Evolutionary conservation across 1,140 invertebrate species (phyloP), one percentile per base, ranked within the genome.

Genomic region (Nylanderia fulva): DNA sequence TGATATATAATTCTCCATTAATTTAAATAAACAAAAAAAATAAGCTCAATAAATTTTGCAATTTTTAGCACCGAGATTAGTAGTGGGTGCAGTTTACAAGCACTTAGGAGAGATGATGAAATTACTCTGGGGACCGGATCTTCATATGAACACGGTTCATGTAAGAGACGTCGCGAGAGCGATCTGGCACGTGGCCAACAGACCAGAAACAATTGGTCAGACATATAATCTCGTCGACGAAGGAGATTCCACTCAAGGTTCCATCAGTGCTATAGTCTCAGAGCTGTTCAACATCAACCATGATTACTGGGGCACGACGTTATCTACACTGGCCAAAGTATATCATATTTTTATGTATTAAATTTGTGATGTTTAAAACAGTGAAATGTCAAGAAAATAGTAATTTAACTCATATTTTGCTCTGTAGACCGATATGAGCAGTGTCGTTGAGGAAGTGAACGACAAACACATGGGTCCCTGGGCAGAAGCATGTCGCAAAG

Each of bases 391-490:
- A 60, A 58, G 2, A 29, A 56, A 45, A 75, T 71, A 48, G 9
- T 21, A 21, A 58, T 68, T 27, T 27, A 45, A n/a, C 3, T 48
- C 18, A 56, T 52, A 18, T 11, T 13, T 21, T 58, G 9, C 2
- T 56, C 92, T 95, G 8, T 89, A 97, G 97, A 95, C 94, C 29
- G 97, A 97, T 94, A 95, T 98, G 94, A 95, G 95, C n/a, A 95
- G 96, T 29, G 96, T 98, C 36, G 97, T 98, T 0, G 98, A 98
- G 86, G 98, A 99, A 90, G 97, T 98, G 0, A 99, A 99, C 94
- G 98, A 99, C 92, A 98, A 98, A 92, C 98, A 99, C 93, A 96
- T 98, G 95, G 96, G 96, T 0, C 98, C 98, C 9, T 99, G 98
- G 98, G 98, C 98, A 6, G 97, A 97, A 91, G 96, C 97, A 63